A percentile compares a stretch with the other conserved stretches of the same genome.
phyloP scores from a whole-genome alignment of 2,797 vertebrate species.

The Cryptoprocta ferox region DNA sequence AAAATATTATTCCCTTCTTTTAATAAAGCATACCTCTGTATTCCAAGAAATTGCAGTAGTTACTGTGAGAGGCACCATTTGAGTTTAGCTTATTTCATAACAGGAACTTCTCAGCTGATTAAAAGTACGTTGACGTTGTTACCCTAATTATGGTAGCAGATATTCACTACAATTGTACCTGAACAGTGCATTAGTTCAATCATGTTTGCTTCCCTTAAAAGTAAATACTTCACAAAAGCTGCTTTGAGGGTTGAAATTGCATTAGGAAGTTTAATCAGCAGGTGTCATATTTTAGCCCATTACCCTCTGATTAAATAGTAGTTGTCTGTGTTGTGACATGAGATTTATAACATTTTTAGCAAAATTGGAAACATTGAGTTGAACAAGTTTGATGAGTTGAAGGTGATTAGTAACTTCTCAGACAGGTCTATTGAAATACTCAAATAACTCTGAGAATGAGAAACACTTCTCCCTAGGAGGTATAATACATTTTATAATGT shows the following conservation, averaged over 20 bases:
- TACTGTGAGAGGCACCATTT: slow-evolving; percentile 16
- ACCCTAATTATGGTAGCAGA: neutral
- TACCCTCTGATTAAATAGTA: slow-evolving; percentile 44
- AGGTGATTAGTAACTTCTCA: slow-evolving; percentile 57
- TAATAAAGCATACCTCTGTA: neutral
- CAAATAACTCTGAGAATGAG: slow-evolving; percentile 23
- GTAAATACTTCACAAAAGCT: neutral
- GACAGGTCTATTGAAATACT: slow-evolving; percentile 39
- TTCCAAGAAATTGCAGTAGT: slow-evolving; percentile 52
- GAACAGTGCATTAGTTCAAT: slow-evolving; percentile 19
- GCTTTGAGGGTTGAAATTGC: slow-evolving; percentile 45
- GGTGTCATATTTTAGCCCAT: slow-evolving; percentile 24
- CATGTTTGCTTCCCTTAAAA: slow-evolving; percentile 36
- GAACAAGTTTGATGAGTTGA: slow-evolving; percentile 46
- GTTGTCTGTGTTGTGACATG: neutral
- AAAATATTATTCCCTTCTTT: slow-evolving; percentile 22
- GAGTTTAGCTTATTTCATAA: slow-evolving; percentile 33
- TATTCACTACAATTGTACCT: neutral
- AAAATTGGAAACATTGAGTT: slow-evolving; percentile 45
- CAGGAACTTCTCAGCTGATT: neutral
- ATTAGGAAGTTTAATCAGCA: slow-evolving; percentile 33
- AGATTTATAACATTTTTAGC: slow-evolving; percentile 16
- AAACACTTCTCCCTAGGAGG: neutral
- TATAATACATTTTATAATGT: slow-evolving; percentile 42
- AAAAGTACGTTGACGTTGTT: slow-evolving; percentile 2